Evolutionary conservation across 2,888 invertebrate species (phyloP), one percentile per base, ranked within the genome.

Genomic region (Carcina quercana): DNA sequence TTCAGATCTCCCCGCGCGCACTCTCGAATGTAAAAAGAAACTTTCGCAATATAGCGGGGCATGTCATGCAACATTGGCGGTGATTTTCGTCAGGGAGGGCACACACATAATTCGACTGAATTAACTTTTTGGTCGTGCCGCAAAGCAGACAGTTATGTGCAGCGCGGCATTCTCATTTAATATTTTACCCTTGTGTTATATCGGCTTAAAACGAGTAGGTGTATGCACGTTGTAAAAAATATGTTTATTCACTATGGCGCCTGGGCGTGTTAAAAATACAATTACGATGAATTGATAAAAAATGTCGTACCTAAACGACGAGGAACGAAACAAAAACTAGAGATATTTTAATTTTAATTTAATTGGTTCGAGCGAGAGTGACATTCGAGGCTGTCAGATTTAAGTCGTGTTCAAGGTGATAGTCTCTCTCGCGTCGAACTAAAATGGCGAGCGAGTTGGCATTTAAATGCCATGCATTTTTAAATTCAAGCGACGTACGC

Each of bases 401-500:
- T 83, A 80, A 78, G 76, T 73, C 72, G 71, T 57, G 65, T 69
- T 78, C 80, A 82, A 82, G 83, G 82, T 70, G 78, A 80, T 75
- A 79, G 75, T 71, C 75, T 72, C 78, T 73, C 71, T 74, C 66
- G 63, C 61, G 60, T 66, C 69, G 73, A 60, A 61, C 69, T 67
- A 74, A 79, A 76, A 79, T 78, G 80, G 82, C 80, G 79, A 57
- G 70, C 56, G 59, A 56, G 65, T 65, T 83, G 82, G 73, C 80
- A 82, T 83, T 82, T 83, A 83, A 83, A 83, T 82, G 82, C 80
- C 83, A 82, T 75, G 70, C 73, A 68, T 80, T 83, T 82, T 82
- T 80, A 79, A 74, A 80, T 71, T 73, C 76, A 72, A 69, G 55
- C 71, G 62, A 65, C 70, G 68, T 66, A 70, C 60, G 69, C 68